Evolutionary conservation across 2,113 vertebrate genomes (phyloP).

Genomic region (Argyrosomus japonicus): DNA sequence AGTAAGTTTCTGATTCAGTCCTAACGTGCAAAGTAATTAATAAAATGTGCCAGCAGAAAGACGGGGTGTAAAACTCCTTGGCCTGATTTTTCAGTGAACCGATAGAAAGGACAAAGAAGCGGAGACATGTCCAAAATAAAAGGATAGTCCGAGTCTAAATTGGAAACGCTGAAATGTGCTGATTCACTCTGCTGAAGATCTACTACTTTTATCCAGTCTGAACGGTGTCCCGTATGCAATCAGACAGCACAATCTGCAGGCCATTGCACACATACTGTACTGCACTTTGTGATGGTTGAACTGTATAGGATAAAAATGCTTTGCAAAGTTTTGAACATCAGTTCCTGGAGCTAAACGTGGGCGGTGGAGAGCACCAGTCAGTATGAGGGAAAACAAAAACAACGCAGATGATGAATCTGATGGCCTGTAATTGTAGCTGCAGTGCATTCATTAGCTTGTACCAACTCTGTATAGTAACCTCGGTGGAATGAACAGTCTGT

Average conservation of each 20-base stretch:
- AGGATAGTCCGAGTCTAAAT: slow-evolving; percentile 47
- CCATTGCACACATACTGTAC: slow-evolving; percentile 21
- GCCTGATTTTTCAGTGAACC: slow-evolving; percentile 7
- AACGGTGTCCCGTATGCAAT: slow-evolving; percentile 28
- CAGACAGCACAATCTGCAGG: slow-evolving; percentile 44
- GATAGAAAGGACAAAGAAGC: slow-evolving; percentile 36
- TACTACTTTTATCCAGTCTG: slow-evolving; percentile 42
- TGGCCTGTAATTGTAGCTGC: background rate
- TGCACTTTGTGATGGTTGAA: background rate
- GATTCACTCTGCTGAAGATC: slow-evolving; percentile 50
- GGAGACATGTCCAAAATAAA: slow-evolving; percentile 38
- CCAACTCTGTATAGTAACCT: slow-evolving; percentile 16
- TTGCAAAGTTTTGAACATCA: slow-evolving; percentile 4
- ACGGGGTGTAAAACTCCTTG: slow-evolving; percentile 4
- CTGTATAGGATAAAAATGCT: slow-evolving; percentile 26
- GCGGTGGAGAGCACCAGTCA: background rate
- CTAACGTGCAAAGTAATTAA: slow-evolving; percentile 37
- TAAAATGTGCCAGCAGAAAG: slow-evolving; percentile 18
- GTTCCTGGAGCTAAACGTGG: slow-evolving; percentile 1
- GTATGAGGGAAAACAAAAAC: slow-evolving; percentile 9
- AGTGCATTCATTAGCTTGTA: slow-evolving; percentile 21
- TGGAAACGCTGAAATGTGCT: slow-evolving; percentile 56
- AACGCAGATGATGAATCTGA: background rate
- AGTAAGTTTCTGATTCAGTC: slow-evolving; percentile 5
- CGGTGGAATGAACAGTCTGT: slow-evolving; percentile 16